phyloP scores from a whole-genome alignment of 2,797 vertebrate genomes.

The Eidolon dupreanum region DNA sequence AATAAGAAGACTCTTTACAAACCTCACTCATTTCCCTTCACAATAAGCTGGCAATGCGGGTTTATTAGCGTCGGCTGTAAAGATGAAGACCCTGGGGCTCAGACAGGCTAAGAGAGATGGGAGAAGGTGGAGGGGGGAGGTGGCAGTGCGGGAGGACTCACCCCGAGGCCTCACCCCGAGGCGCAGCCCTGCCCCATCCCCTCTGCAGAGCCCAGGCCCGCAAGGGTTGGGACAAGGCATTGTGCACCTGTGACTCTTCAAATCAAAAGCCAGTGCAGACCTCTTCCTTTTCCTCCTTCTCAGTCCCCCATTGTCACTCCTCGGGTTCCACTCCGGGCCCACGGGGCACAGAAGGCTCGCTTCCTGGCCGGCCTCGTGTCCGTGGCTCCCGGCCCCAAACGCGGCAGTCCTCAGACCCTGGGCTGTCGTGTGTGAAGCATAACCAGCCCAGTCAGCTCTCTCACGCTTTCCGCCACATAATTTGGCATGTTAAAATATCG shows the following conservation, averaged over 20 bases:
- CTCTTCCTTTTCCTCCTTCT: neutral
- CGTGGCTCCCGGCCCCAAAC: fast-evolving
- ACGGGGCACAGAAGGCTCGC: neutral
- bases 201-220: neutral
- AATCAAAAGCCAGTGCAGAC: no score
- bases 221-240: neutral
- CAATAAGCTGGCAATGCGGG: neutral
- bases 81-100: neutral
- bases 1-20: neutral
- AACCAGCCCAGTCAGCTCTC: neutral
- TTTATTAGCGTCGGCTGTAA: neutral
- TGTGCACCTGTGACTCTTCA: neutral
- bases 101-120: neutral
- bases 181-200: fast-evolving
- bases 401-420: fast-evolving
- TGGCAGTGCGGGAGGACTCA: fast-evolving
- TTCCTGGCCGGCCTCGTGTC: neutral
- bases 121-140: neutral
- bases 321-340: neutral
- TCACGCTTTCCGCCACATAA: neutral
- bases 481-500: neutral
- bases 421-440: fast-evolving
- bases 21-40: neutral
- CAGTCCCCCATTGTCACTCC: neutral
- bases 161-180: neutral